phyloP scores from a whole-genome alignment of 1,140 invertebrate genomes.

The Drosophila ercepeae region DNA sequence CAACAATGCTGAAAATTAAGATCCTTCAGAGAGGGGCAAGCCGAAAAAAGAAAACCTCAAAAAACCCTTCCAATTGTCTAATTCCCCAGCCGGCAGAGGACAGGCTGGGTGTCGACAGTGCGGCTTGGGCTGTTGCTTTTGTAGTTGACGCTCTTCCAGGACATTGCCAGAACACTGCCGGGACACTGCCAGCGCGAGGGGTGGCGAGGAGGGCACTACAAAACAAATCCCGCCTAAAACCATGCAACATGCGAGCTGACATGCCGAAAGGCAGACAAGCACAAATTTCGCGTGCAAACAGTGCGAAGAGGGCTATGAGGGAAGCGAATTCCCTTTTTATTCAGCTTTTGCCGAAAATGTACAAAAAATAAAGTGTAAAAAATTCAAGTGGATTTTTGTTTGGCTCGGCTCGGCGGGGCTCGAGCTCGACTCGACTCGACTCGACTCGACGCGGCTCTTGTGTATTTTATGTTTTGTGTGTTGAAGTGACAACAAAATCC shows the following conservation, averaged over 20 bases:
- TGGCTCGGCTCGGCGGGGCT: conserved; percentile 18
- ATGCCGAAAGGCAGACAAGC: conserved; percentile 81
- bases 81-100: conserved; percentile 21
- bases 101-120: conserved; percentile 63
- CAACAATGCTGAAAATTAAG: conserved; percentile 74
- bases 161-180: conserved; percentile 1
- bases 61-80: conserved; percentile 39
- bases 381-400: conserved; percentile 82
- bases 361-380: conserved; percentile 81
- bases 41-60: neutral
- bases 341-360: conserved; percentile 56
- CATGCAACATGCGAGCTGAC: conserved; percentile 81
- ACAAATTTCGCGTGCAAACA: conserved; percentile 81
- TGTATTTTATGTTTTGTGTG: conserved; percentile 62
- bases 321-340: conserved; percentile 34
- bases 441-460: conserved; percentile 34
- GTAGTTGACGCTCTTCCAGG: conserved; percentile 58
- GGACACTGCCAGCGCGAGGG: neutral
- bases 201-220: conserved; percentile 22
- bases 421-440: conserved; percentile 27
- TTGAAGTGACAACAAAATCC: conserved; percentile 83
- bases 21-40: conserved; percentile 46
- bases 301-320: conserved; percentile 31
- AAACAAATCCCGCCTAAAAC: conserved; percentile 80
- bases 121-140: conserved; percentile 64